phyloP scores from a whole-genome alignment of 2,797 vertebrate species.

The Lepilemur ruficaudatus region DNA sequence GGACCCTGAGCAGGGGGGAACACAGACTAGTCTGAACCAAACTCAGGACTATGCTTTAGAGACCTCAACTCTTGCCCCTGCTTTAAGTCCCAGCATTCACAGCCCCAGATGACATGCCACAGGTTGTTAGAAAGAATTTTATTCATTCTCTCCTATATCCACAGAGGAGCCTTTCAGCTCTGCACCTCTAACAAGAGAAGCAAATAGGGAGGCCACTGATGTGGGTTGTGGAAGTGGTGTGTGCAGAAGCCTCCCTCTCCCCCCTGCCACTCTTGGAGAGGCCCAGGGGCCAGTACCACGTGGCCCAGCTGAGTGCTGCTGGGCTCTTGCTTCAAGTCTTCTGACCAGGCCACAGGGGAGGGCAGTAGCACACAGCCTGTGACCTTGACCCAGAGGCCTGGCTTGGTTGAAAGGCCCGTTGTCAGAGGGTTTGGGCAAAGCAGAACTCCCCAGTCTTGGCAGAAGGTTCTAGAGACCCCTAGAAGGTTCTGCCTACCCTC shows the following conservation, averaged over 20 bases:
- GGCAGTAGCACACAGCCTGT: background rate
- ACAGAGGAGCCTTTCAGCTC: background rate
- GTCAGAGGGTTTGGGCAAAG: background rate
- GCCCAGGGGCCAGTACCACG: background rate
- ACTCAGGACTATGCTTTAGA: background rate
- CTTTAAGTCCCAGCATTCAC: background rate
- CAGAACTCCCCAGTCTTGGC: background rate
- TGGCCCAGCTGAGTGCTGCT: background rate
- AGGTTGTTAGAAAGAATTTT: constrained; percentile 22
- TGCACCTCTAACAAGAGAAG: background rate
- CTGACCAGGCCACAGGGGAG: background rate
- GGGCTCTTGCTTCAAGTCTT: background rate
- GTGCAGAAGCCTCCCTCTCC: background rate
- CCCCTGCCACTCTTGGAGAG: background rate
- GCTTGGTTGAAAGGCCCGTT: background rate
- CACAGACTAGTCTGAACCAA: background rate
- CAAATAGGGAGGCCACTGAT: too few species aligned
- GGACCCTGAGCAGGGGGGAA: background rate
- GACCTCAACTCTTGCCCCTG: background rate
- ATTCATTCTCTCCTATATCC: constrained; percentile 38
- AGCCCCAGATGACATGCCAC: background rate
- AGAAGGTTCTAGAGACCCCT: background rate
- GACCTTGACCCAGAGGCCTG: background rate
- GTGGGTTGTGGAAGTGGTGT: background rate
- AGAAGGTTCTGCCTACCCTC: too few species aligned